These are phyloP conservation scores for Apodemus sylvaticus DNA, from an alignment of 2,113 vertebrate species.

Conservation along the genomic window DNA sequence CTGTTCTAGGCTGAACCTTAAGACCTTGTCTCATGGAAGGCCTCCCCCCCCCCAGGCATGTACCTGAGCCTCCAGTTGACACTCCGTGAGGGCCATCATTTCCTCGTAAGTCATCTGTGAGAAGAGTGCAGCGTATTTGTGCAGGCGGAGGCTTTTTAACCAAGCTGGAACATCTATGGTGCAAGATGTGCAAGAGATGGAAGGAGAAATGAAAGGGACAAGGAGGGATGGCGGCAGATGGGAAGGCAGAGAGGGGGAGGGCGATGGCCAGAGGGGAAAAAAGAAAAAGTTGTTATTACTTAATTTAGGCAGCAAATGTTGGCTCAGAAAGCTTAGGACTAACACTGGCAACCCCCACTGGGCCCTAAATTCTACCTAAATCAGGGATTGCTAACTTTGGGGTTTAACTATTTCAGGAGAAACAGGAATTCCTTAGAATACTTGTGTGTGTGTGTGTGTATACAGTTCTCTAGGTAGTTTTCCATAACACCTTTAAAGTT, in stretches of 20 bases:
- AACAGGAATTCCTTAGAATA: neutral
- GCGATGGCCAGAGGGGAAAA: slow-evolving; percentile 42
- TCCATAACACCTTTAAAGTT: neutral
- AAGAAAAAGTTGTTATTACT: slow-evolving; percentile 36
- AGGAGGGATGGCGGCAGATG: slow-evolving; percentile 15
- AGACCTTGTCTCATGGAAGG: neutral
- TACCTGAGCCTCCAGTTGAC: slow-evolving; percentile 96
- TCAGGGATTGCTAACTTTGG: neutral
- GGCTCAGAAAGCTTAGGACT: neutral
- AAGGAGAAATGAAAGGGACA: slow-evolving; percentile 38
- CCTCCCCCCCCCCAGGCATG: rapidly evolving
- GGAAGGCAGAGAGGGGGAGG: neutral
- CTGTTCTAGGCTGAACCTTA: neutral
- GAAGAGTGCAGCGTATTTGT: slow-evolving; percentile 97
- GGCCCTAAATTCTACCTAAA: neutral
- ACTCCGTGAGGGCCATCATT: slow-evolving; percentile 98
- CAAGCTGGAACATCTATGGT: slow-evolving; percentile 95
- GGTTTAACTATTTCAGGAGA: neutral
- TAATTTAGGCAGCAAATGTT: slow-evolving; percentile 30
- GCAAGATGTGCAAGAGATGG: neutral
- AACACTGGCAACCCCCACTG: neutral
- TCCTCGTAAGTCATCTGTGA: slow-evolving; percentile 98
- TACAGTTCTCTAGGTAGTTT: neutral
- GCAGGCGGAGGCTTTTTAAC: slow-evolving; percentile 98
- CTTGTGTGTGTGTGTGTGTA: neutral